Conservation (phyloP, 2,113 vertebrate species). For the Nannospalax galili region DNA sequence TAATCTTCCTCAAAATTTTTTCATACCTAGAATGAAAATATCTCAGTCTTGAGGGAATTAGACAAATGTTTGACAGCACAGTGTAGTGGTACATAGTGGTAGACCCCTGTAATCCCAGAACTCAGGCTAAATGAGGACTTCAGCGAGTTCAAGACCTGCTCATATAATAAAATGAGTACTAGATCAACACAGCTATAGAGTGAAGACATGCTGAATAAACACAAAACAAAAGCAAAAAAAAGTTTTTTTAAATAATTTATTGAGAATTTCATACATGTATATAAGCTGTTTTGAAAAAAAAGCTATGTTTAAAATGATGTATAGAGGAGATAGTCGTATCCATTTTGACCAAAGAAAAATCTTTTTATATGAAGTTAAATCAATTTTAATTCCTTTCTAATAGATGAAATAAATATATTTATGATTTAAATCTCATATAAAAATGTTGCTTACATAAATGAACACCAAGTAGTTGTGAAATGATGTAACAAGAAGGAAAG, state of each 20-base stretch:
- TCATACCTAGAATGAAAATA: not conserved
- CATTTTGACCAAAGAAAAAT: not conserved
- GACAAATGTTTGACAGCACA: not conserved
- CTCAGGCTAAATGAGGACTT: no score
- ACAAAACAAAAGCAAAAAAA: not conserved
- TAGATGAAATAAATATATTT: not conserved
- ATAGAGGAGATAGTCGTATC: not conserved
- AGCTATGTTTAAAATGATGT: slow-evolving; percentile 46
- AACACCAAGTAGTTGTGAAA: not conserved
- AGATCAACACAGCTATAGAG: not conserved
- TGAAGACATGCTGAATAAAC: no score
- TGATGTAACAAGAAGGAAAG: not conserved
- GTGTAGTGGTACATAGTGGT: not conserved
- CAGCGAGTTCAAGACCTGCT: not conserved
- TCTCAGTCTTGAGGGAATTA: not conserved
- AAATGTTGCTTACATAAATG: slow-evolving; percentile 8
- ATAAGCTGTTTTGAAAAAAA: no score
- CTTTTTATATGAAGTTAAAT: not conserved
- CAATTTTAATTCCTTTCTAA: not conserved
- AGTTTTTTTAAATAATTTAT: no score
- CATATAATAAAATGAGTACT: not conserved
- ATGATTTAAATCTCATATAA: not conserved
- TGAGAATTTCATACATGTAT: no score
- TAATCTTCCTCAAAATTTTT: not conserved
- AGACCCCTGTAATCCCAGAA: not conserved